Evolutionary conservation across 2,888 invertebrate species (phyloP), one percentile per base, ranked within the genome.

Genomic region (Plagiodera versicolora): DNA sequence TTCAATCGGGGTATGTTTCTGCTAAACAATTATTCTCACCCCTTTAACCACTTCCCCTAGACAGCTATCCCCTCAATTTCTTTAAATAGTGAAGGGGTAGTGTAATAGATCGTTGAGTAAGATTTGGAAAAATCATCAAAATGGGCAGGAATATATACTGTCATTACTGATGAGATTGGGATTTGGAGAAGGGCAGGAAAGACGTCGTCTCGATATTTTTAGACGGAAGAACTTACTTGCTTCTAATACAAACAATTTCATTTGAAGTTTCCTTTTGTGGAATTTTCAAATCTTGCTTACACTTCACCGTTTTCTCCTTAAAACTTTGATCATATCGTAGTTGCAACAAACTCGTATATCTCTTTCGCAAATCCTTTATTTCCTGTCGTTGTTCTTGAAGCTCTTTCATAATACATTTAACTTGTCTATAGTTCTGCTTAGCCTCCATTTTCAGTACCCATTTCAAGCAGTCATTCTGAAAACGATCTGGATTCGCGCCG

Each of bases 371-470:
- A n/a, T 45, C 46, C 9, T 19, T 60, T 19, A 67, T 56, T 53
- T 63, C 67, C 16, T 58, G 54, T 17, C 48, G 54, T 28, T 65
- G 66, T 18, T 65, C 51, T 16, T 45, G 59, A n/a, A 68, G 45
- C 18, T 67, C 62, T 35, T 59, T 59, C 24, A 67, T 51, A 35
- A 68, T 67, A 17, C 53, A 52, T 14, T 64, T 61, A n/a, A 68
- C 60, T 56, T 65, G 61, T 16, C 61, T 60, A 32, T 57, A 63
- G 53, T 67, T 68, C 20, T 68, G 64, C 50, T 62, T 65, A 1
- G 65, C 56, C 51, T 68, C 66, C 56, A 65, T 50, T 54, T 67
- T 63, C 19, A 67, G 53, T 14, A 68, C 24, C 18, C 60, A 53
- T 39, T 52, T 56, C 45, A 65, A 57, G 3, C 62, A 56, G 11